Conservation (phyloP, 2,113 vertebrate species). For the Python bivittatus region DNA sequence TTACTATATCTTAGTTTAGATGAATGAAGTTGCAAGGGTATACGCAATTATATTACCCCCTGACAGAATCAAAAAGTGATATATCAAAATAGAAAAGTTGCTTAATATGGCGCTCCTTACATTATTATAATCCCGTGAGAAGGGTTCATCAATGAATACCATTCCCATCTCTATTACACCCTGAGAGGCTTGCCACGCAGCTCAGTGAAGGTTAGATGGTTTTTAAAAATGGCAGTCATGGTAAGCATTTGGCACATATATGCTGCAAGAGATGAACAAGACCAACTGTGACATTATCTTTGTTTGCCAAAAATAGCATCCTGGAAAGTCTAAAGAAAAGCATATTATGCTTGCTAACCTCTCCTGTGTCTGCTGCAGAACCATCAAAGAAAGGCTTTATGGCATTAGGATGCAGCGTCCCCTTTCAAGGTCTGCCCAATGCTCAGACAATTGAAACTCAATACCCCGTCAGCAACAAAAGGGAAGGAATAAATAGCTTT, state of each 20-base stretch:
- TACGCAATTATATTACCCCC: not conserved
- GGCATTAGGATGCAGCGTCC: constrained; percentile 35
- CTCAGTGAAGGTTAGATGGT: constrained; percentile 50
- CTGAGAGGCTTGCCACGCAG: constrained; percentile 12
- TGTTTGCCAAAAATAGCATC: constrained; percentile 68
- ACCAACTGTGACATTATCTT: constrained; percentile 71
- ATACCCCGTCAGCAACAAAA: constrained; percentile 1
- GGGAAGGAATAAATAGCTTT: constrained; percentile 20
- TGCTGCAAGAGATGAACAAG: constrained; percentile 70
- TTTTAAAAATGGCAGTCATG: constrained; percentile 63
- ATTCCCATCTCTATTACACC: constrained; percentile 30
- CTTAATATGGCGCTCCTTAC: constrained; percentile 13
- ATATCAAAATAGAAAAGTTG: not conserved
- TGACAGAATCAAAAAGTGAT: not conserved
- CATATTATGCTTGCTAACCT: constrained; percentile 51
- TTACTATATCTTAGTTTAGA: not conserved
- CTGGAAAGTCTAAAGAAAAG: constrained; percentile 57
- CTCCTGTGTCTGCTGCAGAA: constrained; percentile 37
- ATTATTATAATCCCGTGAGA: not conserved
- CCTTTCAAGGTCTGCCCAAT: constrained; percentile 49
- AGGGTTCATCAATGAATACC: constrained; percentile 26
- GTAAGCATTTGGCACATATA: constrained; percentile 65
- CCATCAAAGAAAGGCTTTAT: constrained; percentile 44
- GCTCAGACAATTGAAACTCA: constrained; percentile 60
- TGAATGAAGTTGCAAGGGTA: not conserved